phyloP scores from a whole-genome alignment of 2,113 vertebrate genomes.

The Phylloscopus trochilus region DNA sequence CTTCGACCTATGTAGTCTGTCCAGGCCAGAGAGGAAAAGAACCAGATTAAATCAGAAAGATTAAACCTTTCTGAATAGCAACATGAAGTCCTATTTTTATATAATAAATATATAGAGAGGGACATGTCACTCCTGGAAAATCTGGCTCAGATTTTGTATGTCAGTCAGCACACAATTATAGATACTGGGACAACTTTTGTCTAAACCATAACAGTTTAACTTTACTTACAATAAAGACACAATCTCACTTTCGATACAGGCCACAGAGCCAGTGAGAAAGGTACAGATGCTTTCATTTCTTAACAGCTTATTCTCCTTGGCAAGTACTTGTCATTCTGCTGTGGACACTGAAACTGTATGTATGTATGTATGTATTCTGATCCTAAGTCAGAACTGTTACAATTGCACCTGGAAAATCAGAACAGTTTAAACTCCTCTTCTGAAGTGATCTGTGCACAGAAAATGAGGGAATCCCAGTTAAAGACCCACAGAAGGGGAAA shows the following conservation, averaged over 20 bases:
- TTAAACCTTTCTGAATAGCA: background rate
- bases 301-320: background rate
- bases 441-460: background rate
- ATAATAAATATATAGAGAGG: background rate
- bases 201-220: background rate
- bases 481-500: background rate
- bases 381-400: background rate
- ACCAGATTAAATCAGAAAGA: background rate
- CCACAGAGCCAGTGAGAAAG: background rate
- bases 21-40: background rate
- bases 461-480: background rate
- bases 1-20: background rate
- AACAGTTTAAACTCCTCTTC: background rate
- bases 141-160: background rate
- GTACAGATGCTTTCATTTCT: background rate
- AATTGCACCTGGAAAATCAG: background rate
- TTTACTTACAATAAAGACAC: background rate
- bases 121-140: background rate
- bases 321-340: background rate
- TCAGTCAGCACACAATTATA: background rate
- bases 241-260: background rate
- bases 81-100: background rate
- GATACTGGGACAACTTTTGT: background rate
- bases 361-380: background rate
- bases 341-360: background rate